These are phyloP conservation scores for Hypanus sabinus DNA, from an alignment of 2,113 vertebrate species.

Conservation along the genomic window DNA sequence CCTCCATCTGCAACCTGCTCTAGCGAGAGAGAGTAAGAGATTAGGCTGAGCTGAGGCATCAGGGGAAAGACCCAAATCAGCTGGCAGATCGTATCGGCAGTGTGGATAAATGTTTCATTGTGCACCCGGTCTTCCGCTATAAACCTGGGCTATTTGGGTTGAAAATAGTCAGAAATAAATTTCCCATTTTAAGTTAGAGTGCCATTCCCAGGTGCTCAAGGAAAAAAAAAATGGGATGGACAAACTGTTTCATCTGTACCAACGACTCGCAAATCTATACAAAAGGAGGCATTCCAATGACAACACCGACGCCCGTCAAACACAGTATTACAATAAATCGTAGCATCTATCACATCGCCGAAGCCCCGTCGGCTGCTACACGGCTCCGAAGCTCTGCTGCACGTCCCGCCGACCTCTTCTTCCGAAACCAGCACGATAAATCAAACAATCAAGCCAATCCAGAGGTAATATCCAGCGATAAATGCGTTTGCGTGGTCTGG, in stretches of 20 bases:
- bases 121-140: not conserved
- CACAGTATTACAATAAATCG: not conserved
- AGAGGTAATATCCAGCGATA: not conserved
- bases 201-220: not conserved
- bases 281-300: not conserved
- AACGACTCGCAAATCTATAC: not conserved
- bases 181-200: not conserved
- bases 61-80: not conserved
- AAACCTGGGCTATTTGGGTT: not conserved
- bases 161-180: not conserved
- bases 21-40: not conserved
- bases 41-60: not conserved
- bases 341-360: not conserved
- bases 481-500: not conserved
- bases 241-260: not conserved
- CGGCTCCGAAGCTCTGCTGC: not conserved
- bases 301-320: not conserved
- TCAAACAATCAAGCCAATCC: not conserved
- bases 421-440: not conserved
- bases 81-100: not conserved
- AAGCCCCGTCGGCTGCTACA: not conserved
- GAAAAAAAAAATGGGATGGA: not conserved
- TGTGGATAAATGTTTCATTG: not conserved
- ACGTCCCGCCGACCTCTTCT: no score
- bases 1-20: not conserved